Evolutionary conservation across 2,113 vertebrate genomes (phyloP).

Genomic region (Poeciliopsis retropinna): DNA sequence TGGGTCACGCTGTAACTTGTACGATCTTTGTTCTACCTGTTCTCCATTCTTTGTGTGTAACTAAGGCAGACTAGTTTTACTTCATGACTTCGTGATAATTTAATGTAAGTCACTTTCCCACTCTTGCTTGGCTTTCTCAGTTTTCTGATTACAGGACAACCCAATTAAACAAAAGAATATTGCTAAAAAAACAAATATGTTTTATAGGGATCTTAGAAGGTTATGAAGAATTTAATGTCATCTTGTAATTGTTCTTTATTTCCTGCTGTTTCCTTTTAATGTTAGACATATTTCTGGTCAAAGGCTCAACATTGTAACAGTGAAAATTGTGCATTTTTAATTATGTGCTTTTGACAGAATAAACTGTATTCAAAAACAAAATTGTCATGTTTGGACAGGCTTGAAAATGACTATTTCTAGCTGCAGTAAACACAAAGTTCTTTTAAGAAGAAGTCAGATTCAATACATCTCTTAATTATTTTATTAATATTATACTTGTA

Average conservation of each 20-base stretch:
- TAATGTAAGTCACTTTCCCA: not conserved
- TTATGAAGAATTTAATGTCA: not conserved
- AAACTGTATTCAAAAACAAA: too few species aligned
- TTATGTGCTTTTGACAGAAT: too few species aligned
- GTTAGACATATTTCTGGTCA: too few species aligned
- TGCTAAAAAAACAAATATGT: not conserved
- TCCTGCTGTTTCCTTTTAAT: too few species aligned
- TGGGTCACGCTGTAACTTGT: not conserved
- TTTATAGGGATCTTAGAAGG: not conserved
- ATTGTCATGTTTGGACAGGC: too few species aligned
- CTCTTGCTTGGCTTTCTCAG: not conserved
- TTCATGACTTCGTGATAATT: not conserved
- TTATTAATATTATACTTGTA: too few species aligned
- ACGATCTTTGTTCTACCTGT: not conserved
- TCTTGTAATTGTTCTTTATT: not conserved
- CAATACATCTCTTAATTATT: too few species aligned
- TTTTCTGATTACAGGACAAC: not conserved
- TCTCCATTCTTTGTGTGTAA: not conserved
- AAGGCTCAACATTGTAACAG: too few species aligned
- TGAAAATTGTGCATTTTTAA: too few species aligned
- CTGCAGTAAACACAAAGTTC: too few species aligned
- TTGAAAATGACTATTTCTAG: too few species aligned
- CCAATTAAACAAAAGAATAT: not conserved
- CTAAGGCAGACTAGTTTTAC: not conserved
- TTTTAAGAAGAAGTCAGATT: too few species aligned